Evolutionary conservation across 1,140 invertebrate genomes (phyloP), one percentile per base, ranked within the genome.

Genomic region (Calephelis virginiensis): DNA sequence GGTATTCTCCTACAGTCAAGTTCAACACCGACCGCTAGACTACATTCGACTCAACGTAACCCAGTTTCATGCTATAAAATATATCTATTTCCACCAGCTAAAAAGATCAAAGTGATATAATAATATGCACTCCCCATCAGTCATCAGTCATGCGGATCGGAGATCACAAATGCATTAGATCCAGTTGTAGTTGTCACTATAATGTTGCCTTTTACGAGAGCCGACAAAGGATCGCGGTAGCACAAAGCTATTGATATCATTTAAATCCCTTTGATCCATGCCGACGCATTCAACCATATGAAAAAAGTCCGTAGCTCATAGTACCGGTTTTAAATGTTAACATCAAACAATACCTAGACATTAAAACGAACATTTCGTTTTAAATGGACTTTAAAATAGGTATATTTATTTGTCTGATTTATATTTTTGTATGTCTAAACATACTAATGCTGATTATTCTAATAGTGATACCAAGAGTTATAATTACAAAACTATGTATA

Each of bases 241-340:
- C 85, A 78, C 76, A 83, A 81, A 83, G 81, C 83, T 81, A 86
- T 86, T 86, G 85, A 86, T 86, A 86, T 83, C 77, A 85, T 85
- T 86, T 80, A 80, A 82, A 86, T 83, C 80, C 77, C 83, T 87
- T 86, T 90, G 83, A 84, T 78, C 61, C 66, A 65, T 68, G 73
- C 83, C 84, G 84, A 73, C 76, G 72, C 45, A 71, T 78, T 66
- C 80, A 82, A 77, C 80, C 81, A 82, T 75, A 72, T 82, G 76
- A 65, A 73, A 80, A 81, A 67, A 47, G 48, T 13, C 13, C 46
- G 38, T 46, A 65, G 50, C 47, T 38, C 46, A 37, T 53, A 17
- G 64, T 53, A 63, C 45, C 63, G 49, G 63, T 53, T 64, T 53
- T 53, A 64, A 43, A 64, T 53, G 50, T 45, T 38, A 59, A 59